Base-by-base conservation (phyloP, 2,888 invertebrate species). In the Trichopria drosophilae region DNA sequence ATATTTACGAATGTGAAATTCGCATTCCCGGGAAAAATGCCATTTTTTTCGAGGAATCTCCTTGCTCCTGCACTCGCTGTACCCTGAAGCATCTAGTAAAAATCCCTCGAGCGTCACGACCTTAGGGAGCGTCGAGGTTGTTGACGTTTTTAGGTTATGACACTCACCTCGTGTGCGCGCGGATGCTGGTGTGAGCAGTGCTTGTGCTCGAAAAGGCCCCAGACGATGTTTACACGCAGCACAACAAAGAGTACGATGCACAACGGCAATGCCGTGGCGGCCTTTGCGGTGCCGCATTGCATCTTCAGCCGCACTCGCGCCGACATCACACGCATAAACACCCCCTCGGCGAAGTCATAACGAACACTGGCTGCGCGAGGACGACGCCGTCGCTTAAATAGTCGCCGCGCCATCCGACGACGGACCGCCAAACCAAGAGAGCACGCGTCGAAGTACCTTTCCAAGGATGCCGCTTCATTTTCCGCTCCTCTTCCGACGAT, bases 171-270 rank as follows among this genome's bases (percentile, higher is more conserved):
- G 68, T 86, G 81, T 47, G 80, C 81, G 66, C 81, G 83, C 3
- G 86, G 86, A 73, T 85, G 85, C 55, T 82, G 78, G 63, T 86
- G 86, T 40, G 78, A 82, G 73, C 86, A 86, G 34, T 73, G 73
- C 18, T 67, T 66, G 57, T 72, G 71, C 58, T 71, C 71, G 61
- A 72, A 71, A 64, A 72, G 23, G 29, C 24, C 15, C 20, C 39
- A 22, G 10, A 13, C 12, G 6, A 19, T 3, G 24, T 36, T 56
- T 46, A 66, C 73, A 66, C 68, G 68, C 54, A 67, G 70, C 53
- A 62, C 54, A 58, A 64, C 62, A 53, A 74, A 60, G 56, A 69
- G 57, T 53, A 66, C 52, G 45, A 68, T 56, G 53, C 65, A 59
- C 59, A 63, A 63, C 53, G 64, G 60, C 60, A 62, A 64, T 53